phyloP scores from a whole-genome alignment of 2,888 invertebrate species.

The Ochropacha duplaris region DNA sequence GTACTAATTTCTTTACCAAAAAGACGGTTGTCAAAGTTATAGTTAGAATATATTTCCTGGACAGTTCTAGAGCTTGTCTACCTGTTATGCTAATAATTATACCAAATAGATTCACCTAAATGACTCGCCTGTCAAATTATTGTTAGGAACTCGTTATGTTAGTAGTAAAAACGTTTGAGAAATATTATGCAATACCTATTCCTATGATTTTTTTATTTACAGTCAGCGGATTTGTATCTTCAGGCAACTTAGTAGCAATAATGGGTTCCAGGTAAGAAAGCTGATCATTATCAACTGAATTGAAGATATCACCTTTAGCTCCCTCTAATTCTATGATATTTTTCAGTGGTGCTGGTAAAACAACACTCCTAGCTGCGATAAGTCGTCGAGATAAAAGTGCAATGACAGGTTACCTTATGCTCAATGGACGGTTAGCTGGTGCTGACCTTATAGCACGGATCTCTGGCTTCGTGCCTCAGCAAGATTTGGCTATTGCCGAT shows the following conservation, averaged over 20 bases:
- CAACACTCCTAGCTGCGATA: conserved; percentile 88
- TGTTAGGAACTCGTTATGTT: no score
- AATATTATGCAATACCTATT: no score
- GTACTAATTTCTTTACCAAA: no score
- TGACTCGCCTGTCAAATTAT: no score
- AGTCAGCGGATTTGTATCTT: conserved; percentile 87
- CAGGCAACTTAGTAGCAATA: conserved; percentile 88
- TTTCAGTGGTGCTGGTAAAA: conserved; percentile 89
- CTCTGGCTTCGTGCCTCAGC: conserved; percentile 94
- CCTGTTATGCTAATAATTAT: no score
- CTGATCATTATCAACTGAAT: background rate
- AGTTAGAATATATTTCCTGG: no score
- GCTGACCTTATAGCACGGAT: conserved; percentile 87
- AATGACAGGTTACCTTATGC: conserved; percentile 86
- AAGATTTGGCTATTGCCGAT: conserved; percentile 90
- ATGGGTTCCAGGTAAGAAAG: conserved; percentile 86
- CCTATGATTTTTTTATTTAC: conserved; percentile 13
- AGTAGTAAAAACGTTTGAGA: no score
- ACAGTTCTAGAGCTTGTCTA: no score
- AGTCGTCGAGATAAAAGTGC: conserved; percentile 88
- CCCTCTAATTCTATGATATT: background rate
- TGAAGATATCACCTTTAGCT: background rate
- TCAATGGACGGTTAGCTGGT: conserved; percentile 86
- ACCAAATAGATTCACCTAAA: no score
- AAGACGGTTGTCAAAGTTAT: no score